Evolutionary conservation across 2,888 invertebrate species (phyloP).

Genomic region (Ephialtes manifestator): DNA sequence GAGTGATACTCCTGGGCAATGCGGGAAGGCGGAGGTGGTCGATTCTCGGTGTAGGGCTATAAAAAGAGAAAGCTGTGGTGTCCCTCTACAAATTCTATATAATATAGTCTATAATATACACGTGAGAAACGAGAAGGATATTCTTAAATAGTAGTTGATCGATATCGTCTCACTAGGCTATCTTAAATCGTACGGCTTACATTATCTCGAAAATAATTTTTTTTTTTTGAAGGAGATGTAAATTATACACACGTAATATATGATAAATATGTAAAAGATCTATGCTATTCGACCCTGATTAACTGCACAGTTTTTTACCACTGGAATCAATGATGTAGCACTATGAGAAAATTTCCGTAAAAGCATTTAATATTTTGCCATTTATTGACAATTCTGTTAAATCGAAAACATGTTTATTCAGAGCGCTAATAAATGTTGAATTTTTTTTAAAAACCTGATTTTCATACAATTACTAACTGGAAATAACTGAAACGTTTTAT

Average conservation of each 20-base stretch:
- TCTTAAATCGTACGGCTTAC: neutral
- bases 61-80: slow-evolving; percentile 81
- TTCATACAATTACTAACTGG: neutral
- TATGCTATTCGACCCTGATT: neutral
- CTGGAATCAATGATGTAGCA: neutral
- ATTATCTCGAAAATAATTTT: neutral
- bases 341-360: neutral
- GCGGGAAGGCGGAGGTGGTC: slow-evolving; percentile 72
- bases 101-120: slow-evolving; percentile 45
- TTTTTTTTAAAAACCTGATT: too few relatives aligned
- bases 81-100: slow-evolving; percentile 50
- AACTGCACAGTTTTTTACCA: neutral
- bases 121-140: slow-evolving; percentile 35
- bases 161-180: neutral
- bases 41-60: slow-evolving; percentile 77
- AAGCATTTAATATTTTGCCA: neutral
- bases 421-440: neutral
- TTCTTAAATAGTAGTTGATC: slow-evolving; percentile 4
- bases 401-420: neutral
- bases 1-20: slow-evolving; percentile 58
- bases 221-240: neutral
- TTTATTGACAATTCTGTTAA: neutral
- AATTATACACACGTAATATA: neutral
- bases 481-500: neutral
- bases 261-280: neutral